These are phyloP conservation scores for Pheosia gnoma DNA, from an alignment of 2,888 invertebrate species.

Conservation along the genomic window DNA sequence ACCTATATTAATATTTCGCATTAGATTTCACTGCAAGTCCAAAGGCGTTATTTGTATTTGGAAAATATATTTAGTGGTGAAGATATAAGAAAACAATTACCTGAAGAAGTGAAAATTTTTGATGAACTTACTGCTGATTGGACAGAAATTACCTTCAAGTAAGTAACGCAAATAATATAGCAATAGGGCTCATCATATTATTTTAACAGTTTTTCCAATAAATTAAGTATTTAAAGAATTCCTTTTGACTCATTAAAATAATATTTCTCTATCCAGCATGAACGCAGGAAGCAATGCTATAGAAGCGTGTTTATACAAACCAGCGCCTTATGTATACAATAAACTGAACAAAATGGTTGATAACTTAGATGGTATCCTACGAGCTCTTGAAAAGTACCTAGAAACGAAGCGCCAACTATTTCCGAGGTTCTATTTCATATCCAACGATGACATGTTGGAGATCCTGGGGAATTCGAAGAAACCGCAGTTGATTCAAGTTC, in stretches of 20 bases:
- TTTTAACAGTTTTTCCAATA: not conserved
- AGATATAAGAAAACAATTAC: constrained; percentile 93
- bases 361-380: constrained; percentile 90
- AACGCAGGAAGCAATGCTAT: constrained; percentile 82
- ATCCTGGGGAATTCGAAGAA: constrained; percentile 94
- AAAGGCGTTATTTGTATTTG: constrained; percentile 93
- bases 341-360: constrained; percentile 89
- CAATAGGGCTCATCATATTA: not conserved
- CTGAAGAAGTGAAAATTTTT: constrained; percentile 90
- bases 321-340: constrained; percentile 86
- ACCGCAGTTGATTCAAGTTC: constrained; percentile 92
- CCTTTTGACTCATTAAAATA: not conserved
- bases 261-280: constrained; percentile 62
- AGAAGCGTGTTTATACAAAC: constrained; percentile 85
- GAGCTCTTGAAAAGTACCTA: constrained; percentile 93
- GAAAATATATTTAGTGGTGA: constrained; percentile 95
- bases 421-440: constrained; percentile 89
- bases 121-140: constrained; percentile 88
- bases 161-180: constrained; percentile 27
- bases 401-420: constrained; percentile 95
- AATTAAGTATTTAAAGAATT: not conserved
- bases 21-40: constrained; percentile 88
- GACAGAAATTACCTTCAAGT: constrained; percentile 86
- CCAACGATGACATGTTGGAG: constrained; percentile 88
- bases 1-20: constrained; percentile 9